These are phyloP conservation scores for Netelia virgata DNA, from an alignment of 2,888 invertebrate genomes.

Conservation along the genomic window DNA sequence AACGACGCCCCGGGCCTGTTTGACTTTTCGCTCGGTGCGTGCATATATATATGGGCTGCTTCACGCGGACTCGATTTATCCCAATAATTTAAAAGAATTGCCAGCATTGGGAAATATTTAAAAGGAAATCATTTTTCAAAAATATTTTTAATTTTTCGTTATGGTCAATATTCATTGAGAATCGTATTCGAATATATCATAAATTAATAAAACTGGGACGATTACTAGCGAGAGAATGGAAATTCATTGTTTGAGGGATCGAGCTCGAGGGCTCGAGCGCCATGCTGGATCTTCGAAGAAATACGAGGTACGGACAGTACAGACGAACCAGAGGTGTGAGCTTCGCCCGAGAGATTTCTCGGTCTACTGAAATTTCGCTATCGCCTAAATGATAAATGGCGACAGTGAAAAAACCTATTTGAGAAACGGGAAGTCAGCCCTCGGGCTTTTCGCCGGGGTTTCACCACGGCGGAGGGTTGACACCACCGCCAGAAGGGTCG, in stretches of 20 bases:
- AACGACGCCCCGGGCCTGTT: constrained; percentile 6
- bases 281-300: neutral
- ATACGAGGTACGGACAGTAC: neutral
- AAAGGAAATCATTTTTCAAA: too few species aligned
- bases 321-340: neutral
- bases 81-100: too few species aligned
- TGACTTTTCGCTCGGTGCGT: neutral
- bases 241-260: too few species aligned
- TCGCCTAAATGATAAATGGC: constrained; percentile 55
- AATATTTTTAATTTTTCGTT: too few species aligned
- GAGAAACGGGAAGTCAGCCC: constrained; percentile 22
- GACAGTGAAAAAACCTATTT: constrained; percentile 47
- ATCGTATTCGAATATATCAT: neutral
- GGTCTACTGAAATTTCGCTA: constrained; percentile 46
- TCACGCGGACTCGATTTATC: neutral
- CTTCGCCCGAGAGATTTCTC: neutral
- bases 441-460: constrained; percentile 32
- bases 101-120: too few species aligned
- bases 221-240: too few species aligned
- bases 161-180: neutral
- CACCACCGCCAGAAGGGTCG: constrained; percentile 32
- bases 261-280: too few species aligned
- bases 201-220: too few species aligned
- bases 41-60: neutral
- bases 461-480: neutral